A percentile compares a stretch with the other conserved stretches of the same genome.
Evolutionary conservation across 2,888 invertebrate species (phyloP).

Genomic region (Encarsia formosa): DNA sequence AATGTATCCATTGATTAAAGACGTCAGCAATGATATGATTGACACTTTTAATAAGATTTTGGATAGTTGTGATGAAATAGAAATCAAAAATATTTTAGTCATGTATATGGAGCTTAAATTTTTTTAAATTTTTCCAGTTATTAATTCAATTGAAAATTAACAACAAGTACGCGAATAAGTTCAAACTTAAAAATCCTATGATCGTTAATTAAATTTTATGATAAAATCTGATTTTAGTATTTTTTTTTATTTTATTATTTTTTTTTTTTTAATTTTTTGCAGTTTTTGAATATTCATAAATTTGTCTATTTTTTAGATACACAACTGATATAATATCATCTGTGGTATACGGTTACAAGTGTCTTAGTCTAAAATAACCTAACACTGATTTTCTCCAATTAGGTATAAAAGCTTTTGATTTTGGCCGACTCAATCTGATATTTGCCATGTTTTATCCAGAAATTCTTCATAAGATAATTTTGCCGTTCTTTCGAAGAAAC

Average conservation of each 20-base stretch:
- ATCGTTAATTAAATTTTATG: too few species aligned
- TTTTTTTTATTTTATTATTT: too few species aligned
- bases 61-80: too few species aligned
- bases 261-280: too few species aligned
- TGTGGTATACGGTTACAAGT: neutral
- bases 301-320: conserved; percentile 8
- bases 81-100: too few species aligned
- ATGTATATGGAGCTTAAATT: too few species aligned
- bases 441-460: conserved; percentile 17
- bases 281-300: too few species aligned
- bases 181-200: too few species aligned
- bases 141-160: too few species aligned
- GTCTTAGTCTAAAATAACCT: conserved; percentile 25
- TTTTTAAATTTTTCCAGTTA: too few species aligned
- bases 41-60: neutral
- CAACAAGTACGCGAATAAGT: too few species aligned
- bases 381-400: conserved; percentile 32
- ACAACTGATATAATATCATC: conserved; percentile 1
- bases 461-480: conserved; percentile 17
- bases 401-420: neutral
- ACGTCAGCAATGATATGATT: conserved; percentile 53
- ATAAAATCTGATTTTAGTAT: too few species aligned
- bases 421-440: neutral
- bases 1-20: conserved; percentile 61
- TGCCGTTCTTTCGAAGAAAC: conserved; percentile 22